These are phyloP conservation scores for Epirrhoe alternata DNA, from an alignment of 2,888 invertebrate genomes.

Conservation along the genomic window DNA sequence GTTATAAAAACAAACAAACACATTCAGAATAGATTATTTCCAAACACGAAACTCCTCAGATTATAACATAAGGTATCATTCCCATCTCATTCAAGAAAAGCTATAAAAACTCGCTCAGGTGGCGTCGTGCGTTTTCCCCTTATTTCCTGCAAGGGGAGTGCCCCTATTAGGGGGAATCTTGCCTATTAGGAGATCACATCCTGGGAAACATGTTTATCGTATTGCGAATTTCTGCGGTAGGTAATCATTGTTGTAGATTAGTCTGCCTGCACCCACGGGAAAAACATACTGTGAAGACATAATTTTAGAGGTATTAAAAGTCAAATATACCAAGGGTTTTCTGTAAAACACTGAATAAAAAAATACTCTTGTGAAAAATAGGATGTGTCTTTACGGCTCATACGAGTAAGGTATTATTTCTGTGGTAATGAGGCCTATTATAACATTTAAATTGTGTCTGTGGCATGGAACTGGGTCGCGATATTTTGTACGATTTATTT, in stretches of 20 bases:
- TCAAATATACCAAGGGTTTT: neutral
- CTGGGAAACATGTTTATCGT: slow-evolving; percentile 14
- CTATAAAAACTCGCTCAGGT: slow-evolving; percentile 19
- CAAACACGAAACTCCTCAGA: neutral
- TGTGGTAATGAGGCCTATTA: too few species aligned
- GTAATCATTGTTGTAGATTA: slow-evolving; percentile 18
- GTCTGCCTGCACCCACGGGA: too few species aligned
- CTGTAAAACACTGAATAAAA: too few species aligned
- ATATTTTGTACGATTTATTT: too few species aligned
- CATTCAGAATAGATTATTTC: neutral
- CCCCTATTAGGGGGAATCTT: slow-evolving; percentile 6
- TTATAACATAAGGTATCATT: slow-evolving; percentile 8
- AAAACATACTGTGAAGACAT: neutral
- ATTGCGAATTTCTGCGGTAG: slow-evolving; percentile 4
- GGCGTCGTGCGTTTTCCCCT: slow-evolving; percentile 19
- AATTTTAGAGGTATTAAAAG: neutral
- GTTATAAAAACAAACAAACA: neutral
- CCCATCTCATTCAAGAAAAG: slow-evolving; percentile 12
- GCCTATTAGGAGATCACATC: slow-evolving; percentile 21
- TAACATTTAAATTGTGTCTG: too few species aligned
- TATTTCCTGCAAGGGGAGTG: slow-evolving; percentile 19
- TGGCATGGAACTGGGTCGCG: too few species aligned
- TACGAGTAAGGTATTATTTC: too few species aligned
- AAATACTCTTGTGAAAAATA: too few species aligned
- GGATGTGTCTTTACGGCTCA: too few species aligned